phyloP scores from a whole-genome alignment of 2,113 vertebrate genomes.

The Hydrolagus affinis region DNA sequence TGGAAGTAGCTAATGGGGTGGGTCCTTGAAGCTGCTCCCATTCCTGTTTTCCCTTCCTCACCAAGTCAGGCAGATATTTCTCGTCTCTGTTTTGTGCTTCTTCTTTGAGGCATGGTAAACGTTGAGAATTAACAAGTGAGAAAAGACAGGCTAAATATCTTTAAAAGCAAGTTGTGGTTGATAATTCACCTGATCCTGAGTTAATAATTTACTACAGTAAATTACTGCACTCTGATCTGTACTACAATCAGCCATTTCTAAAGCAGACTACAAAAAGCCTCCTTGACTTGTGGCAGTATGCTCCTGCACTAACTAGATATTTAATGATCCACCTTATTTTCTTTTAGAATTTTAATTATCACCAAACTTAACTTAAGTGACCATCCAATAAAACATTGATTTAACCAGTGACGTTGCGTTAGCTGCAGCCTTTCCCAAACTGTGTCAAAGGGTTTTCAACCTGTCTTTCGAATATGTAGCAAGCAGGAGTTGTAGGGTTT shows the following conservation, averaged over 20 bases:
- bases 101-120: neutral
- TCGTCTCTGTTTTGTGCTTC: neutral
- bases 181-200: neutral
- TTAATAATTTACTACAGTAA: slow-evolving; percentile 17
- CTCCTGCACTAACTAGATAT: neutral
- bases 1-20: neutral
- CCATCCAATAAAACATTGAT: neutral
- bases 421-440: neutral
- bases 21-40: neutral
- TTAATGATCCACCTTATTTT: neutral
- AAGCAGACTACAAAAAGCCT: neutral
- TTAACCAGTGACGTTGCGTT: neutral
- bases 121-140: neutral
- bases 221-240: neutral
- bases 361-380: neutral
- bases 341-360: neutral
- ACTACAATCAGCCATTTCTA: neutral
- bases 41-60: neutral
- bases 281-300: too few relatives aligned
- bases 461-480: neutral
- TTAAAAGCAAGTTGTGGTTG: too few relatives aligned
- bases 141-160: neutral
- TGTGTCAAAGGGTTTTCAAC: neutral
- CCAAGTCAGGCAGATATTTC: neutral
- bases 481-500: neutral